Conservation (phyloP, 2,113 vertebrate species). For the Scartelaos histophorus region DNA sequence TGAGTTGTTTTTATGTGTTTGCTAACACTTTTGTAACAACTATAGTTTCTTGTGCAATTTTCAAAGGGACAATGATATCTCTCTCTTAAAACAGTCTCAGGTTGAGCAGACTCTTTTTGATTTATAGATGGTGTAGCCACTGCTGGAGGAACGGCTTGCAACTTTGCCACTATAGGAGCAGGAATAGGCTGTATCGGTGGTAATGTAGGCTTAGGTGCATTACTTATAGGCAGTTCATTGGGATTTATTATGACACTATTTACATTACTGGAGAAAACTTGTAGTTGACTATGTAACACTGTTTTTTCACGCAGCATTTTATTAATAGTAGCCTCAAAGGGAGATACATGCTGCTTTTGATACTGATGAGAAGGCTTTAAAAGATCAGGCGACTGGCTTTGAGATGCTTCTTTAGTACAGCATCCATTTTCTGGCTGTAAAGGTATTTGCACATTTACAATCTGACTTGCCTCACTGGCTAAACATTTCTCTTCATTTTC, state of each 20-base stretch:
- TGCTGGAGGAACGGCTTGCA: slow-evolving; percentile 60
- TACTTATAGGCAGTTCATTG: slow-evolving; percentile 32
- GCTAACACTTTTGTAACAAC: slow-evolving; percentile 88
- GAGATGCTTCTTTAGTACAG: slow-evolving; percentile 17
- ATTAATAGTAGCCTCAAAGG: slow-evolving; percentile 51
- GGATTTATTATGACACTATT: slow-evolving; percentile 32
- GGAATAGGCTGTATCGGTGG: slow-evolving; percentile 6
- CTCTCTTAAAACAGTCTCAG: slow-evolving; percentile 56
- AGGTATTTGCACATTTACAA: slow-evolving; percentile 42
- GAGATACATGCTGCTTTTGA: slow-evolving; percentile 28
- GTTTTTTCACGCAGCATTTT: slow-evolving; percentile 38
- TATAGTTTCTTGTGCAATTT: slow-evolving; percentile 87
- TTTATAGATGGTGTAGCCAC: slow-evolving; percentile 34
- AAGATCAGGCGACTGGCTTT: slow-evolving; percentile 39
- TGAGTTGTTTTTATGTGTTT: slow-evolving; percentile 95
- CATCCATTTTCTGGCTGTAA: slow-evolving; percentile 28
- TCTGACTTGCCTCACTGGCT: slow-evolving; percentile 18
- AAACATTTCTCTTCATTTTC: slow-evolving; percentile 21
- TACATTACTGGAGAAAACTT: slow-evolving; percentile 42
- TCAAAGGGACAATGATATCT: slow-evolving; percentile 88
- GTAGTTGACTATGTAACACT: slow-evolving; percentile 41
- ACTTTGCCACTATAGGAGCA: slow-evolving; percentile 32
- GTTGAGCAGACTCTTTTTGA: slow-evolving; percentile 14
- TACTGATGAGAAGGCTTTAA: slow-evolving; percentile 17
- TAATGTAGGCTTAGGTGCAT: slow-evolving; percentile 25